Percentiles rank a stretch among this genome's conserved stretches.
Conservation (phyloP, 2,888 invertebrate genomes). For the Zygogramma bicolorata region DNA sequence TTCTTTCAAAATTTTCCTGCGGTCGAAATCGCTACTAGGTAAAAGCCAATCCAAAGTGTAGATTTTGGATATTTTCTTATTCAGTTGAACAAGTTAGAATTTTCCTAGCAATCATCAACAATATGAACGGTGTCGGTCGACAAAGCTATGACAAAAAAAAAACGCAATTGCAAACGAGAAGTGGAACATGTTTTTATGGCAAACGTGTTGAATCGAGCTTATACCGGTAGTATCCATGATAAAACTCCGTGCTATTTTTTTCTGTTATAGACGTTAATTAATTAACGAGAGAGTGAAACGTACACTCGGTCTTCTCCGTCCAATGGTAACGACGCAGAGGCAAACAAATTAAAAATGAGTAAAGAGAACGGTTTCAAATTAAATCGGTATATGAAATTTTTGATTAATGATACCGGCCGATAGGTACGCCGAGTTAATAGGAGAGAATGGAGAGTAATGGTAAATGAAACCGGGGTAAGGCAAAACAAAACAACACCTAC, state of each 20-base stretch:
- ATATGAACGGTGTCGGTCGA: too few species aligned
- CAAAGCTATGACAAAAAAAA: background rate
- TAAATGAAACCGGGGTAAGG: constrained; percentile 44
- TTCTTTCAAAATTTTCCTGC: too few species aligned
- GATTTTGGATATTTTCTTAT: too few species aligned
- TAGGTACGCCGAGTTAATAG: constrained; percentile 41
- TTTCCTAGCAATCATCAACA: too few species aligned
- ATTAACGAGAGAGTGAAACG: constrained; percentile 6
- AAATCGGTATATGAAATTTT: constrained; percentile 34
- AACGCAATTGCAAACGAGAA: too few species aligned
- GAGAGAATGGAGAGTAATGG: constrained; percentile 22
- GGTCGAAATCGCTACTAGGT: too few species aligned
- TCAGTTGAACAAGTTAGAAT: too few species aligned
- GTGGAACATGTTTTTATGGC: background rate
- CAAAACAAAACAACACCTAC: constrained; percentile 58
- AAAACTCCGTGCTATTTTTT: background rate
- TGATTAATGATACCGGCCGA: constrained; percentile 43
- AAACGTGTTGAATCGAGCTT: background rate
- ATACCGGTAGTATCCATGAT: background rate
- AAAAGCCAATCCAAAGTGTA: too few species aligned
- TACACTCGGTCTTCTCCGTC: background rate
- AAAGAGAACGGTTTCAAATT: constrained; percentile 26
- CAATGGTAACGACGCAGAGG: background rate
- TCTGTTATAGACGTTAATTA: background rate
- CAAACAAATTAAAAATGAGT: constrained; percentile 19